These are phyloP conservation scores for Dryas iulia DNA, from an alignment of 1,140 invertebrate species.

Conservation along the genomic window DNA sequence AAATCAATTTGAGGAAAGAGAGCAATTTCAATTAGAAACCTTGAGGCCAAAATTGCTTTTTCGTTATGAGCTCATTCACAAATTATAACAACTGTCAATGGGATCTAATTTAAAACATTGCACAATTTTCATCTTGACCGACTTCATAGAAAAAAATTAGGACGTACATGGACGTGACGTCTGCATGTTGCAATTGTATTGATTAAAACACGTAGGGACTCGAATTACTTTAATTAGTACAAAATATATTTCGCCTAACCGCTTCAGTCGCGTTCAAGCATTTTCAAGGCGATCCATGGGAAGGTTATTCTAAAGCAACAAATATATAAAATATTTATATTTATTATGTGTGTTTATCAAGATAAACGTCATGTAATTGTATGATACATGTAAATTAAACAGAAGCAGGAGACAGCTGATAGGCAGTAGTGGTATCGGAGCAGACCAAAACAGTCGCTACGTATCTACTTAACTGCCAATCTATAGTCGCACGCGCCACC, in stretches of 20 bases:
- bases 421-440: constrained; percentile 58
- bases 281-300: constrained; percentile 35
- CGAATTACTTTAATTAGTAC: constrained; percentile 19
- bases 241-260: constrained; percentile 20
- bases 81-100: constrained; percentile 48
- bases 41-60: constrained; percentile 49
- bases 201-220: constrained; percentile 34
- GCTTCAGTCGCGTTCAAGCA: constrained; percentile 6
- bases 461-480: constrained; percentile 40
- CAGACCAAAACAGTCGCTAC: constrained; percentile 48
- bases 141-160: constrained; percentile 65
- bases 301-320: constrained; percentile 10
- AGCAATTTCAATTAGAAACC: constrained; percentile 41
- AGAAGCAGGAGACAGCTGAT: constrained; percentile 60
- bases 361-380: constrained; percentile 53
- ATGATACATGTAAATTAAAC: constrained; percentile 74
- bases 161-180: constrained; percentile 51
- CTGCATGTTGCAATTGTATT: constrained; percentile 24
- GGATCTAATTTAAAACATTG: constrained; percentile 51
- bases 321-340: background rate
- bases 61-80: constrained; percentile 46
- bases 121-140: constrained; percentile 71
- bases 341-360: background rate
- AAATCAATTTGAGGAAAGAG: constrained; percentile 28
- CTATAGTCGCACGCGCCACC: constrained; percentile 52